These are phyloP conservation scores for Caenorhabditis sp. DNA, from an alignment of 2,888 invertebrate species.

Conservation along the genomic window DNA sequence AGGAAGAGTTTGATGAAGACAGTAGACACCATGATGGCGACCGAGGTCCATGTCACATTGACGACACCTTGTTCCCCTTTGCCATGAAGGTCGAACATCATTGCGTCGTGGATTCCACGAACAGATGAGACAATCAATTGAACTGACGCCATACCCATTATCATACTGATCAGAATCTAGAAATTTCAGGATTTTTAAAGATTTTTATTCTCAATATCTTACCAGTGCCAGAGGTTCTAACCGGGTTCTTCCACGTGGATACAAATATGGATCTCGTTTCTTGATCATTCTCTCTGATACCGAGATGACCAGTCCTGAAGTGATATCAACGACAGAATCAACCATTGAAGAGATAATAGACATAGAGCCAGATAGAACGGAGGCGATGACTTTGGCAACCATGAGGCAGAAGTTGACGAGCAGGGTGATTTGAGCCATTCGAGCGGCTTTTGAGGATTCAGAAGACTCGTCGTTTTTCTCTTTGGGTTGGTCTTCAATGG, in stretches of 20 bases:
- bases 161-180: conserved; percentile 71
- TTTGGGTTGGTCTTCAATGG: background rate
- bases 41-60: conserved; percentile 57
- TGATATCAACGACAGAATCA: conserved; percentile 74
- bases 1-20: conserved; percentile 57
- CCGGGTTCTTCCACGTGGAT: conserved; percentile 73
- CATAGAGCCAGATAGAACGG: conserved; percentile 73
- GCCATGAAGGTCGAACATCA: conserved; percentile 6
- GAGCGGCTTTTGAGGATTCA: conserved; percentile 19
- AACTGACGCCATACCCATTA: conserved; percentile 73
- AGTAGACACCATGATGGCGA: conserved; percentile 67
- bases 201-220: background rate
- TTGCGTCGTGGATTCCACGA: conserved; percentile 25
- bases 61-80: conserved; percentile 23
- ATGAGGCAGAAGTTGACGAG: conserved; percentile 70
- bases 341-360: conserved; percentile 74
- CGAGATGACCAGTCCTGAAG: conserved; percentile 72
- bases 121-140: conserved; percentile 70
- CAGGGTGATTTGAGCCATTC: conserved; percentile 60
- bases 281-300: conserved; percentile 71
- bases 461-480: background rate
- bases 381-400: conserved; percentile 72
- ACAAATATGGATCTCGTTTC: conserved; percentile 72
- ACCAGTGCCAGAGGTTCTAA: conserved; percentile 73
- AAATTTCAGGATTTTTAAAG: background rate